phyloP scores from a whole-genome alignment of 2,888 invertebrate genomes.

The Bhutanitis thaidina region DNA sequence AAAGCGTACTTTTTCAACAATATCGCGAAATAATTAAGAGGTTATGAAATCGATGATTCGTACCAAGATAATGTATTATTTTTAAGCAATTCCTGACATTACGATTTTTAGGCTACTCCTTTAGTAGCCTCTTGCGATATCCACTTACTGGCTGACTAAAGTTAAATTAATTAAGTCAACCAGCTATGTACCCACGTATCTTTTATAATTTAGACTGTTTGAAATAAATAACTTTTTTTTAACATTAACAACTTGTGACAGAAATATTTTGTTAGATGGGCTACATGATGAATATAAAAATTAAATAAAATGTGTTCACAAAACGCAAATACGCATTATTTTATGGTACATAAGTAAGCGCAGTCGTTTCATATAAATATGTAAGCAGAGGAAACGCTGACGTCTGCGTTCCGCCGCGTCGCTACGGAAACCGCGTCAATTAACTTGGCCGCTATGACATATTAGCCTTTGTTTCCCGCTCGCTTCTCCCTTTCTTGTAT shows the following conservation, averaged over 20 bases:
- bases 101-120: too few relatives aligned
- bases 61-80: too few relatives aligned
- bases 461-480: slow-evolving; percentile 72
- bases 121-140: too few relatives aligned
- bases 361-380: slow-evolving; percentile 64
- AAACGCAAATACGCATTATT: slow-evolving; percentile 31
- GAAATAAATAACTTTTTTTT: too few relatives aligned
- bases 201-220: too few relatives aligned
- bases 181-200: too few relatives aligned
- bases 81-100: too few relatives aligned
- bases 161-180: too few relatives aligned
- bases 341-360: slow-evolving; percentile 35
- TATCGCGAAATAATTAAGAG: neutral
- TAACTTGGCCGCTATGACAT: slow-evolving; percentile 76
- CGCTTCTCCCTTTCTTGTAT: slow-evolving; percentile 30
- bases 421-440: slow-evolving; percentile 78
- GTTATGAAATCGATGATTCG: slow-evolving; percentile 21
- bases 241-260: too few relatives aligned
- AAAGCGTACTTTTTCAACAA: slow-evolving; percentile 29
- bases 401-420: slow-evolving; percentile 71
- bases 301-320: neutral
- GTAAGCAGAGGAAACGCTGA: slow-evolving; percentile 70
- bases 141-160: too few relatives aligned
- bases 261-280: too few relatives aligned
- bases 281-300: too few relatives aligned